phyloP scores from a whole-genome alignment of 2,888 invertebrate species.

The Aromia moschata region DNA sequence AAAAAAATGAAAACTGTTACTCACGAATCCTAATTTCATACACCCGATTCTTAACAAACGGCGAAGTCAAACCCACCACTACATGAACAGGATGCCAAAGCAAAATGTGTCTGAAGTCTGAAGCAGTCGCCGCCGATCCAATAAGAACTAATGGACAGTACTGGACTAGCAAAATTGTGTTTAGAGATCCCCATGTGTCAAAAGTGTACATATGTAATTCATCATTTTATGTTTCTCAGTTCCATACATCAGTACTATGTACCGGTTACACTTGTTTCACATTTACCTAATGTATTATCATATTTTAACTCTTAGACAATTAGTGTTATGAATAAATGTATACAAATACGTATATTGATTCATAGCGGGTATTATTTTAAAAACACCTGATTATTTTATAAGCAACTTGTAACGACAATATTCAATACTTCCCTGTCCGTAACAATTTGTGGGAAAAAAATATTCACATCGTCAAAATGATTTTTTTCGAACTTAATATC shows the following conservation, averaged over 20 bases:
- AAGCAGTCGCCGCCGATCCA: slow-evolving; percentile 27
- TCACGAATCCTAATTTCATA: slow-evolving; percentile 3
- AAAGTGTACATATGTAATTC: neutral
- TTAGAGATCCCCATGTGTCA: neutral
- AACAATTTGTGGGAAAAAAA: no score
- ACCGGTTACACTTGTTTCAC: neutral
- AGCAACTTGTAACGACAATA: no score
- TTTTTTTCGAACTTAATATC: no score
- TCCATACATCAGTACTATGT: neutral
- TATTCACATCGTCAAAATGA: no score
- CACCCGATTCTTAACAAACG: slow-evolving; percentile 13
- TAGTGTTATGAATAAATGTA: no score
- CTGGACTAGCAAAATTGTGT: slow-evolving; percentile 12
- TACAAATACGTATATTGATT: no score
- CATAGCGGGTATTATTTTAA: no score
- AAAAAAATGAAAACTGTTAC: neutral
- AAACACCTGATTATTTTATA: no score
- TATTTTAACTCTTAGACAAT: neutral
- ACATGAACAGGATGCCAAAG: slow-evolving; percentile 16
- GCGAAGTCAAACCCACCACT: slow-evolving; percentile 23
- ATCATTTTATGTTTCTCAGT: neutral
- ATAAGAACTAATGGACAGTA: slow-evolving; percentile 33
- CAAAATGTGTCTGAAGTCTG: slow-evolving; percentile 25
- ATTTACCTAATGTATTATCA: neutral
- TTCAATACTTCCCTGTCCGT: no score